Evolutionary conservation across 2,113 vertebrate species (phyloP).

Genomic region (Trematomus loennbergii): DNA sequence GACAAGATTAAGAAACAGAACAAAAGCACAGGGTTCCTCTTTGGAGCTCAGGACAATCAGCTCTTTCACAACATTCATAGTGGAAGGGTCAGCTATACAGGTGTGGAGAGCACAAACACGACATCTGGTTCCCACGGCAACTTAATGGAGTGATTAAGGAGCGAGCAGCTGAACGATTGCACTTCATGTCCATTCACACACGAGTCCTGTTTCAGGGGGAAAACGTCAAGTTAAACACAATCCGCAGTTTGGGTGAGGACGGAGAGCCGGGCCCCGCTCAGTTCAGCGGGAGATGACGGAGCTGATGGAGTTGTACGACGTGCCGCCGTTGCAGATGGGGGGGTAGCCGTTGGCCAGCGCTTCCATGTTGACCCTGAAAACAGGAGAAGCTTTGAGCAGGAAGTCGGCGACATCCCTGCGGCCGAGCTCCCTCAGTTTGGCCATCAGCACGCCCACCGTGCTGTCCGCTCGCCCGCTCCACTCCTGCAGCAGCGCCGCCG

Average conservation of each 20-base stretch:
- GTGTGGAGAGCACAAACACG: slow-evolving; percentile 49
- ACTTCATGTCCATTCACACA: slow-evolving; percentile 49
- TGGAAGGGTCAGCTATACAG: slow-evolving; percentile 43
- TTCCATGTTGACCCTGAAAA: slow-evolving; percentile 93
- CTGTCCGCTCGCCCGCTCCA: slow-evolving; percentile 90
- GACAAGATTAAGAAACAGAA: slow-evolving; percentile 33
- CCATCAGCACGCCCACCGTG: slow-evolving; percentile 92
- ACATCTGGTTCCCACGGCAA: slow-evolving; percentile 32
- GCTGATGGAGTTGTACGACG: slow-evolving; percentile 97
- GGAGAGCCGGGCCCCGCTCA: neutral
- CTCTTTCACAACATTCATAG: slow-evolving; percentile 62
- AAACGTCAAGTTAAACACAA: neutral
- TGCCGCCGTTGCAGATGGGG: slow-evolving; percentile 94
- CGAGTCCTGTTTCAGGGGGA: neutral
- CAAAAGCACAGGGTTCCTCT: slow-evolving; percentile 58
- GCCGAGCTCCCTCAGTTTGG: slow-evolving; percentile 94
- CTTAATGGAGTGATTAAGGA: slow-evolving; percentile 16
- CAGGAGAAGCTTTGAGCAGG: slow-evolving; percentile 91
- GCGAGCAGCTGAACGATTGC: slow-evolving; percentile 63
- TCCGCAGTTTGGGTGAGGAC: slow-evolving; percentile 2
- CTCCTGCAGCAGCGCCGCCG: slow-evolving; percentile 90
- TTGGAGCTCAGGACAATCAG: slow-evolving; percentile 56
- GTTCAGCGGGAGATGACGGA: slow-evolving; percentile 95
- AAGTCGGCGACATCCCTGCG: slow-evolving; percentile 96
- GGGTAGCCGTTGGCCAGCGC: slow-evolving; percentile 86